These are phyloP conservation scores for Pseudochromis fuscus DNA, from an alignment of 2,797 vertebrate species.

Conservation along the genomic window DNA sequence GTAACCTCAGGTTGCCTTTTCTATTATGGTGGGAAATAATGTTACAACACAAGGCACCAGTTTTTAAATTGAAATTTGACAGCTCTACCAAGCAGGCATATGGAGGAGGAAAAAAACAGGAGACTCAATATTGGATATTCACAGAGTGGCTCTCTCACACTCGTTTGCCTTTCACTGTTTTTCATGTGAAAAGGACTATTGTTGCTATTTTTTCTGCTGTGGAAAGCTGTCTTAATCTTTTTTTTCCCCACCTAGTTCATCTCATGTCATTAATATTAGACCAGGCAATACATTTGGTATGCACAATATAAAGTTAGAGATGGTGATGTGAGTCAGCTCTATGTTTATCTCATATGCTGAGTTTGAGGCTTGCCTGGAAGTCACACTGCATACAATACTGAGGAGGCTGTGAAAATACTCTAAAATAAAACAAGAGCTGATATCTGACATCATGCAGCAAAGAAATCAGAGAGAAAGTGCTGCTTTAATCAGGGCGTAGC, in stretches of 20 bases:
- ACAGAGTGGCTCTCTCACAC: slow-evolving; percentile 16
- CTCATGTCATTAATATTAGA: slow-evolving; percentile 24
- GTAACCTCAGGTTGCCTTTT: slow-evolving; percentile 82
- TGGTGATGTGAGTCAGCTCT: background rate
- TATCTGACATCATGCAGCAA: background rate
- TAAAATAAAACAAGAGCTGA: slow-evolving; percentile 8
- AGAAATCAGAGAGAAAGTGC: background rate
- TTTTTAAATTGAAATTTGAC: slow-evolving; percentile 82
- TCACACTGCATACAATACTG: background rate
- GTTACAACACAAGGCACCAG: slow-evolving; percentile 55
- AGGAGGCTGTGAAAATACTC: background rate
- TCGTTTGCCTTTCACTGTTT: slow-evolving; percentile 16
- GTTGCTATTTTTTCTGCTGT: slow-evolving; percentile 17
- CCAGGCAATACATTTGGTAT: background rate
- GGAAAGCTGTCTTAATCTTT: slow-evolving; percentile 18
- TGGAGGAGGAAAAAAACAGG: background rate
- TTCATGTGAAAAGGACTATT: slow-evolving; percentile 37
- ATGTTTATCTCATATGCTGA: background rate
- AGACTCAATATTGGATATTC: slow-evolving; percentile 56
- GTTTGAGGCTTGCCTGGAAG: background rate
- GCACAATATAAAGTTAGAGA: background rate
- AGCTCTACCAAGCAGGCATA: slow-evolving; percentile 57
- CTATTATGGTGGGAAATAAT: slow-evolving; percentile 80
- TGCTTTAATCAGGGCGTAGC: slow-evolving; percentile 3
- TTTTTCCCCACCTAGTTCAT: slow-evolving; percentile 9